These are phyloP conservation scores for Poecilia gillii DNA, from an alignment of 2,797 vertebrate species.

Conservation along the genomic window DNA sequence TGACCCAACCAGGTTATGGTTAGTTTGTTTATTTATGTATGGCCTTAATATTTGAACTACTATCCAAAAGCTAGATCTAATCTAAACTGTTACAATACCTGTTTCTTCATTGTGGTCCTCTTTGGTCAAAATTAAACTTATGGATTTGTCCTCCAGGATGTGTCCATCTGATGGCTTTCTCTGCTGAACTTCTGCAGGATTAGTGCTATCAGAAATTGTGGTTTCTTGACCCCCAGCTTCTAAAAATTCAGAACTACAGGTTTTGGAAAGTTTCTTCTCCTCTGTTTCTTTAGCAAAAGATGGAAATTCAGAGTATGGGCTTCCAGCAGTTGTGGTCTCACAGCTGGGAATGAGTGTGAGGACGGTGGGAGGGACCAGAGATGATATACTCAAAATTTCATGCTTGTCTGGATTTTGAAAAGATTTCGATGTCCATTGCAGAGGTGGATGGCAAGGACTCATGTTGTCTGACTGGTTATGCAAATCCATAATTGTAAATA, in stretches of 20 bases:
- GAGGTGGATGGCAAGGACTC: slow-evolving; percentile 8
- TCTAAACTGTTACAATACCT: slow-evolving; percentile 53
- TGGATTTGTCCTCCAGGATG: slow-evolving; percentile 57
- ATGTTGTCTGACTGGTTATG: slow-evolving; percentile 11
- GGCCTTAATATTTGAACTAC: not conserved
- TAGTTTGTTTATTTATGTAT: not conserved
- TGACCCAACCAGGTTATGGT: not conserved
- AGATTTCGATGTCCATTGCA: slow-evolving; percentile 36
- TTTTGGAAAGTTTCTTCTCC: slow-evolving; percentile 23
- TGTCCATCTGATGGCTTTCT: slow-evolving; percentile 51
- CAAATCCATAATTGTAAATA: slow-evolving; percentile 43
- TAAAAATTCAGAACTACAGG: slow-evolving; percentile 5
- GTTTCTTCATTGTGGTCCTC: slow-evolving; percentile 37
- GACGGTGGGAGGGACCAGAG: slow-evolving; percentile 58
- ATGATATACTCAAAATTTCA: slow-evolving; percentile 60
- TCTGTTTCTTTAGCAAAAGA: slow-evolving; percentile 17
- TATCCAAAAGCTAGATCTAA: not conserved
- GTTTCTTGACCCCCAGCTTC: slow-evolving; percentile 29
- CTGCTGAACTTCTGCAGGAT: slow-evolving; percentile 27
- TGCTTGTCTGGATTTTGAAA: slow-evolving; percentile 32
- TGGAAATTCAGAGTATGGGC: slow-evolving; percentile 19
- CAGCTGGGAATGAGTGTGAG: slow-evolving; percentile 49
- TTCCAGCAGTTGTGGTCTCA: slow-evolving; percentile 13
- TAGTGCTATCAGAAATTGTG: slow-evolving; percentile 1
- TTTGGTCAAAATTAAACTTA: slow-evolving; percentile 62